These are phyloP conservation scores for Maconellicoccus hirsutus DNA, from an alignment of 1,140 invertebrate species.

Conservation along the genomic window DNA sequence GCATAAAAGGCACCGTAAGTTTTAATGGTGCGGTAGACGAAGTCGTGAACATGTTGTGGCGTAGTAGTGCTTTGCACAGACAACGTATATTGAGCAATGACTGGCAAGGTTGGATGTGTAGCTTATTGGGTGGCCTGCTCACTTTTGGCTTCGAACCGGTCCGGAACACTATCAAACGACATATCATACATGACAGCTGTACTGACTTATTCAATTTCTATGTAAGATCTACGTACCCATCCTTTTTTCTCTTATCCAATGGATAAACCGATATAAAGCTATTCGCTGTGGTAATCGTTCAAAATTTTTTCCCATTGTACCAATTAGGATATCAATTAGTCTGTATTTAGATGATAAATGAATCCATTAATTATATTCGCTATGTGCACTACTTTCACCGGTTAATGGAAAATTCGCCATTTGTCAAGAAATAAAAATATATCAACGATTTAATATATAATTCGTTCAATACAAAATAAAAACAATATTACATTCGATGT, in stretches of 20 bases:
- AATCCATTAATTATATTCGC: too few species aligned
- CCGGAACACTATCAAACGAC: conserved; percentile 18
- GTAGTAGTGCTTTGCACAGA: neutral
- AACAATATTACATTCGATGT: too few species aligned
- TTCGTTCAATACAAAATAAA: too few species aligned
- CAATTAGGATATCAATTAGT: too few species aligned
- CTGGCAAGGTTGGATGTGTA: conserved; percentile 21
- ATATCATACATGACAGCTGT: conserved; percentile 22
- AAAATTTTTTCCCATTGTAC: too few species aligned
- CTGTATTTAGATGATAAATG: too few species aligned
- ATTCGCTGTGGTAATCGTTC: neutral
- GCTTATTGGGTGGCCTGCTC: conserved; percentile 18
- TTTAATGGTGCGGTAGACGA: conserved; percentile 11
- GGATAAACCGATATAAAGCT: neutral
- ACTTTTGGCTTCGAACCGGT: conserved; percentile 20
- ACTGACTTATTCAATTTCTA: conserved; percentile 20
- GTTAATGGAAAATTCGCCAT: too few species aligned
- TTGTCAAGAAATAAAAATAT: too few species aligned
- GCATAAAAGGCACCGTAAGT: neutral
- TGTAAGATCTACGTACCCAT: conserved; percentile 15
- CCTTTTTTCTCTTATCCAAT: neutral
- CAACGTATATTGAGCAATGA: conserved; percentile 21
- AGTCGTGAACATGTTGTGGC: conserved; percentile 16
- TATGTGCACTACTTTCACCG: too few species aligned
- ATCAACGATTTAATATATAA: too few species aligned